A percentile compares a stretch with the other conserved stretches of the same genome.
These are phyloP conservation scores for Epicampocera succincta DNA, from an alignment of 2,888 invertebrate genomes.

Conservation along the genomic window DNA sequence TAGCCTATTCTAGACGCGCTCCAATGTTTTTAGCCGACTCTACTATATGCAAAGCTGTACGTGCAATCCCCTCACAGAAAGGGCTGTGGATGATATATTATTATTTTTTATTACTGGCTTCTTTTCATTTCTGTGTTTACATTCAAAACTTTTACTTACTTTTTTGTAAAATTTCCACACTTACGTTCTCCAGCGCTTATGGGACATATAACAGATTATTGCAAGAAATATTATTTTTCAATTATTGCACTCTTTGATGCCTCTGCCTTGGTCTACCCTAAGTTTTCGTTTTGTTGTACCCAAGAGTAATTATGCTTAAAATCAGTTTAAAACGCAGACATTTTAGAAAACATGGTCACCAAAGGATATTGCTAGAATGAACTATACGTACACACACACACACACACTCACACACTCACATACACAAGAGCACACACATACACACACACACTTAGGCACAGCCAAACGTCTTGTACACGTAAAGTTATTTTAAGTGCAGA, in stretches of 20 bases:
- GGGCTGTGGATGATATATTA: no score
- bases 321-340: conserved; percentile 69
- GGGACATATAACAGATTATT: no score
- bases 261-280: conserved; percentile 11
- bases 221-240: no score
- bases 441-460: conserved; percentile 6
- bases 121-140: no score
- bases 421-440: background rate
- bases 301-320: conserved; percentile 65
- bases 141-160: no score
- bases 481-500: background rate
- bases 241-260: conserved; percentile 4
- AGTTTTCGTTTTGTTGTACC: conserved; percentile 34
- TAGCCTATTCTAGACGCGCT: no score
- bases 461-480: background rate
- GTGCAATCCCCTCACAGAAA: no score
- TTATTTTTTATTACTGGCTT: no score
- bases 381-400: conserved; percentile 13
- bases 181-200: no score
- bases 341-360: conserved; percentile 68
- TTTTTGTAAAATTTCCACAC: no score
- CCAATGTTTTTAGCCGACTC: no score
- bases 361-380: conserved; percentile 60
- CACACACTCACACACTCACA: background rate
- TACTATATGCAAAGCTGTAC: no score